Evolutionary conservation across 2,113 vertebrate species (phyloP).

Genomic region (Crypturellus undulatus): DNA sequence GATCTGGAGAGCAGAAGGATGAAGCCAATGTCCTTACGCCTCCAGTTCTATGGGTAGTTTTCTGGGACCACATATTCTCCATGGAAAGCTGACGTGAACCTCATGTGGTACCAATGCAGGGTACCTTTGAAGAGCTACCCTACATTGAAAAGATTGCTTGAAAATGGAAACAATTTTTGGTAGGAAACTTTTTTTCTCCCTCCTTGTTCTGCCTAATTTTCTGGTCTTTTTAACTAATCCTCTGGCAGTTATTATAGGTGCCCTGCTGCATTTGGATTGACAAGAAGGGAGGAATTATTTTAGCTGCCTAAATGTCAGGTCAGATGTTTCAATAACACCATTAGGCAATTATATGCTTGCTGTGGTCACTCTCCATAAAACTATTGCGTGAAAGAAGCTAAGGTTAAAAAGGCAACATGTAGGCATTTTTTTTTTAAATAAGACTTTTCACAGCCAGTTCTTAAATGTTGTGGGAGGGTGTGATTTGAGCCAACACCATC

Average conservation of each 20-base stretch:
- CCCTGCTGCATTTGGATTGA: not conserved
- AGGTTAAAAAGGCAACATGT: not conserved
- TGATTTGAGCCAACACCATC: conserved; percentile 24
- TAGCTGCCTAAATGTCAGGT: not conserved
- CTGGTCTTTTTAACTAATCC: not conserved
- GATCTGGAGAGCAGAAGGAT: not conserved
- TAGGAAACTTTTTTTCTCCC: not conserved
- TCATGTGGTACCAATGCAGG: not conserved
- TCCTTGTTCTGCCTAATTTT: not conserved
- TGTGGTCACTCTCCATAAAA: not conserved
- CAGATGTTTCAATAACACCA: not conserved
- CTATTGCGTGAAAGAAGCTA: not conserved
- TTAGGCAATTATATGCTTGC: not conserved
- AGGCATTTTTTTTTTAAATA: conserved; percentile 22
- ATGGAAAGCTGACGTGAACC: not conserved
- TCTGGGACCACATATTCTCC: not conserved
- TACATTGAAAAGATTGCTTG: not conserved
- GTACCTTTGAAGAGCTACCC: not conserved
- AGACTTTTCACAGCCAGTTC: conserved; percentile 12
- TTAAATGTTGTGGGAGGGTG: not conserved
- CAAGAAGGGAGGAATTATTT: not conserved
- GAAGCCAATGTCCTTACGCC: not conserved
- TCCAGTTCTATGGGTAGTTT: not conserved
- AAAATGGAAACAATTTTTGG: not conserved
- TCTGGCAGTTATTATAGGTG: not conserved